These are phyloP conservation scores for Hypomesus transpacificus DNA, from an alignment of 2,113 vertebrate species.

Conservation along the genomic window DNA sequence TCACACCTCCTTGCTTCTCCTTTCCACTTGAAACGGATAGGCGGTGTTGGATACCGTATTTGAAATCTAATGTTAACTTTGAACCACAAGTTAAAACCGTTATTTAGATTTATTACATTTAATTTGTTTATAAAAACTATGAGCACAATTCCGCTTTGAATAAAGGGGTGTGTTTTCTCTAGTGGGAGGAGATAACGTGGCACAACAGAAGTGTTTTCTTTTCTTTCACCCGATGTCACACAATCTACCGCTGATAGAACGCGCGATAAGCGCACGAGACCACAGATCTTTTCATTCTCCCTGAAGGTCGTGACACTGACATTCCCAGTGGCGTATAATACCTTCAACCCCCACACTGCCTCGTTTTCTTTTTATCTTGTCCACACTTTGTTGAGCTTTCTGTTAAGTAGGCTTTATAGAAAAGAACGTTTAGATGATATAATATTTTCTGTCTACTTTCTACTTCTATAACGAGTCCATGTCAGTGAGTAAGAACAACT, in stretches of 20 bases:
- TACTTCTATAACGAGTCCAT: no score
- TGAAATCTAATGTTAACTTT: no score
- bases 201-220: constrained; percentile 56
- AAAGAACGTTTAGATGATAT: no score
- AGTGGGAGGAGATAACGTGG: neutral
- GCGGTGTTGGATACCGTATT: no score
- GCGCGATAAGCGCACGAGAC: constrained; percentile 62
- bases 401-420: no score
- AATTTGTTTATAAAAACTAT: neutral
- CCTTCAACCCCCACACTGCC: constrained; percentile 10
- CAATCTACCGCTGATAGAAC: constrained; percentile 71
- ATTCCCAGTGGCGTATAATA: constrained; percentile 69
- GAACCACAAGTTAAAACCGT: neutral
- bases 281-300: constrained; percentile 61
- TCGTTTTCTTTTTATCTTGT: constrained; percentile 24
- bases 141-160: neutral
- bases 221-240: constrained; percentile 60
- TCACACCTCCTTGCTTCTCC: no score
- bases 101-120: no score
- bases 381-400: neutral
- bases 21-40: no score
- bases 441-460: no score
- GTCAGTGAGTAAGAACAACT: no score
- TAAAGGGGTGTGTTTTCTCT: neutral
- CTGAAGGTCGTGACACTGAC: constrained; percentile 72